Conservation (phyloP, 2,797 vertebrate species). For the Poeciliopsis presidionis region DNA sequence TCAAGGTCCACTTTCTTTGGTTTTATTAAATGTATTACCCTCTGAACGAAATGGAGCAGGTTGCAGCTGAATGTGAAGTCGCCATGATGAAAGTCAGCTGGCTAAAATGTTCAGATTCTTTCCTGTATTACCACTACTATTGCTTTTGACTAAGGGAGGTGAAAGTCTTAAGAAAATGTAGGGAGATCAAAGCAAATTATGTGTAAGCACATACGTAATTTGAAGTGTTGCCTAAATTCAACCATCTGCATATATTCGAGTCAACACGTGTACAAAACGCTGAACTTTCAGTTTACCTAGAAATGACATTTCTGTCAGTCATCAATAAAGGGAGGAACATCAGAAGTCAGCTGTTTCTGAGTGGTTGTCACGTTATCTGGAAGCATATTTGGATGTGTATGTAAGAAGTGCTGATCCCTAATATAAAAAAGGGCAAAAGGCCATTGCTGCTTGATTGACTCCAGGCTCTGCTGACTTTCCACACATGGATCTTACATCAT, state of each 20-base stretch:
- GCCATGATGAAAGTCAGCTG: background rate
- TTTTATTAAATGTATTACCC: background rate
- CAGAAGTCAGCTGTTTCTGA: conserved; percentile 56
- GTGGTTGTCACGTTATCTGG: conserved; percentile 43
- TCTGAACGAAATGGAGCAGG: background rate
- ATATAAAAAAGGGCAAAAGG: conserved; percentile 53
- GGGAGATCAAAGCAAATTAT: background rate
- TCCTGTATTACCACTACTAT: background rate
- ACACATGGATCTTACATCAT: conserved; percentile 56
- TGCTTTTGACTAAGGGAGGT: background rate
- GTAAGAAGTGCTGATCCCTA: conserved; percentile 48
- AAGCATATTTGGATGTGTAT: conserved; percentile 59
- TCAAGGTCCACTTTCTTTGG: background rate
- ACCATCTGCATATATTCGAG: background rate
- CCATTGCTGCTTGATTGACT: conserved; percentile 63
- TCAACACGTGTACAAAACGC: background rate
- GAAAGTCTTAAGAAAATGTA: background rate
- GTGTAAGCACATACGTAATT: background rate
- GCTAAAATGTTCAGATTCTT: background rate
- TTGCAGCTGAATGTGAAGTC: no score
- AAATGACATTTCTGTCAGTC: background rate
- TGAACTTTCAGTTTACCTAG: background rate
- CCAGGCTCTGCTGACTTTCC: conserved; percentile 66
- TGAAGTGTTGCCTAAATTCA: background rate
- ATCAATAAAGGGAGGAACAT: conserved; percentile 21